A percentile compares a stretch with the other conserved stretches of the same genome.
phyloP scores from a whole-genome alignment of 2,888 invertebrate genomes.

The Erebia aethiops region DNA sequence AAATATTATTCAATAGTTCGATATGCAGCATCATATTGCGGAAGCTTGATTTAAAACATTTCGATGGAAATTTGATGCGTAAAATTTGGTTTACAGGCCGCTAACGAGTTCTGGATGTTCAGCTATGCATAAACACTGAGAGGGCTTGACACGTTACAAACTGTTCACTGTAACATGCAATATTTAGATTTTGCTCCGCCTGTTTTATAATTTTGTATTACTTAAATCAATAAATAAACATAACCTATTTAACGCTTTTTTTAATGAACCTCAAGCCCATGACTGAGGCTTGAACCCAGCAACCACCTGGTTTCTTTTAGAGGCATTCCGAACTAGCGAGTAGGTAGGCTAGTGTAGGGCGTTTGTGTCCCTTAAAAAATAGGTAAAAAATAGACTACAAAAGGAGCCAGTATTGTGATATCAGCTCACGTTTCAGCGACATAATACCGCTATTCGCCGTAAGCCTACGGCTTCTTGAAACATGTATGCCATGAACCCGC shows the following conservation, averaged over 20 bases:
- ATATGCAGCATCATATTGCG: conserved; percentile 4
- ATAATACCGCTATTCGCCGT: conserved; percentile 32
- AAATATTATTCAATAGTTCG: too few relatives aligned
- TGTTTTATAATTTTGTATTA: neutral
- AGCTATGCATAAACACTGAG: conserved; percentile 22
- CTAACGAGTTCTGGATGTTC: conserved; percentile 31
- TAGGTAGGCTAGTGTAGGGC: too few relatives aligned
- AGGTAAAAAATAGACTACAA: neutral
- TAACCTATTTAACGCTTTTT: too few relatives aligned
- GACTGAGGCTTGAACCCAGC: too few relatives aligned
- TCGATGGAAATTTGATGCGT: conserved; percentile 32
- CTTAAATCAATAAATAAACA: too few relatives aligned
- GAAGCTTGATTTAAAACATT: conserved; percentile 30
- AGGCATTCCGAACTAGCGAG: too few relatives aligned
- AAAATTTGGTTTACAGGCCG: conserved; percentile 32
- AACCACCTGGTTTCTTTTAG: too few relatives aligned
- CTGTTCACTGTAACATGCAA: conserved; percentile 2
- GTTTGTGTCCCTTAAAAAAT: neutral
- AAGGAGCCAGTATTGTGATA: conserved; percentile 3
- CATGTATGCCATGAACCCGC: conserved; percentile 26
- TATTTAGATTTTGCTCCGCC: neutral
- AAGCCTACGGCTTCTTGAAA: conserved; percentile 33
- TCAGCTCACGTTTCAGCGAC: conserved; percentile 25
- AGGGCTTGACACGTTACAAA: neutral
- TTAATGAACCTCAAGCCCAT: too few relatives aligned